Evolutionary conservation across 1,140 invertebrate species (phyloP).

Genomic region (Hylaeus anthracinus): DNA sequence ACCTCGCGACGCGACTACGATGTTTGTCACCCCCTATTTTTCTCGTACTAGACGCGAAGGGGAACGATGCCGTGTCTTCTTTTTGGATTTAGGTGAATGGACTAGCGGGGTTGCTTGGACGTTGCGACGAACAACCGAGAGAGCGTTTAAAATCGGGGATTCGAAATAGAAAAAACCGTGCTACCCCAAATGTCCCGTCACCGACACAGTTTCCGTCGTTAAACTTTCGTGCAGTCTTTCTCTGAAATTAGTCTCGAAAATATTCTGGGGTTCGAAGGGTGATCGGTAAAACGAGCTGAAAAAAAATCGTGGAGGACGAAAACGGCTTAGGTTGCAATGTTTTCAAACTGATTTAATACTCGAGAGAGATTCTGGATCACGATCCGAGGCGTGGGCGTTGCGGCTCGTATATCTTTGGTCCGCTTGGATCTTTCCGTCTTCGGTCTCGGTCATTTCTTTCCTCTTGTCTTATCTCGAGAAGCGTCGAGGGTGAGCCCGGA

Average conservation of each 20-base stretch:
- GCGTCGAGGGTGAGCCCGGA: background rate
- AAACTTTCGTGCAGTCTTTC: too few relatives aligned
- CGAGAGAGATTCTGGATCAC: background rate
- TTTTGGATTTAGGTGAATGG: slow-evolving; percentile 18
- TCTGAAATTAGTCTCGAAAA: too few relatives aligned
- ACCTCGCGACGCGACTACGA: slow-evolving; percentile 50
- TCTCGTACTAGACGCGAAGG: slow-evolving; percentile 15
- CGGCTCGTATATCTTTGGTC: slow-evolving; percentile 12
- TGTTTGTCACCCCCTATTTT: slow-evolving; percentile 58
- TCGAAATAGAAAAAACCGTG: background rate
- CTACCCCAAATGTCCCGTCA: too few relatives aligned
- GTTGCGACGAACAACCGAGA: background rate
- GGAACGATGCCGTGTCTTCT: background rate
- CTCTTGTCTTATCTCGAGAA: slow-evolving; percentile 28
- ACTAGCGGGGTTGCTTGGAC: background rate
- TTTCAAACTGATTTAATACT: background rate
- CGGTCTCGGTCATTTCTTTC: slow-evolving; percentile 15
- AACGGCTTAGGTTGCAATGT: background rate
- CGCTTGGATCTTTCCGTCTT: slow-evolving; percentile 28
- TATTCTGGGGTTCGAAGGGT: too few relatives aligned
- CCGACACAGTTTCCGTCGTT: background rate
- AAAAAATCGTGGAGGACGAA: background rate
- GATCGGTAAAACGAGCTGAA: too few relatives aligned
- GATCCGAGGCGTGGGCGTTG: slow-evolving; percentile 5
- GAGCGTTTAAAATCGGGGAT: background rate